phyloP scores from a whole-genome alignment of 2,113 vertebrate genomes.

The Rostratula benghalensis region DNA sequence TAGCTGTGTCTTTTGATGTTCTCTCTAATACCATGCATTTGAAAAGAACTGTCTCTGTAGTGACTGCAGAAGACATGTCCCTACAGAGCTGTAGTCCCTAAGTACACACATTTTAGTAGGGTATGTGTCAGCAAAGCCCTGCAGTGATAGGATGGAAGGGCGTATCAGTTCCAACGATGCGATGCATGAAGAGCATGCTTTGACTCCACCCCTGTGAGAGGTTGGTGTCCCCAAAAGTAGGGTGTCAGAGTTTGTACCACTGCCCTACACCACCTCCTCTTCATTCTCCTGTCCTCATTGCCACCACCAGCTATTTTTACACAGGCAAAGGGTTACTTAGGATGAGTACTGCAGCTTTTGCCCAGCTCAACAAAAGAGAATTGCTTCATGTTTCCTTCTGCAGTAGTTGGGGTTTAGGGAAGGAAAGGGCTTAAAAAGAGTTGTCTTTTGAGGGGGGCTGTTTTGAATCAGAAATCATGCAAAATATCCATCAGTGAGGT shows the following conservation, averaged over 20 bases:
- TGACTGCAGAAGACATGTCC: not conserved
- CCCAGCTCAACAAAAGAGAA: not conserved
- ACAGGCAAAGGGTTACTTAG: not conserved
- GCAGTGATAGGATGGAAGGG: accelerated
- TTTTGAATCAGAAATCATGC: not conserved
- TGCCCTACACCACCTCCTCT: not conserved
- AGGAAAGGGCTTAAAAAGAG: not conserved
- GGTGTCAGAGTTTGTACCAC: not conserved
- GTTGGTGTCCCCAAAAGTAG: accelerated
- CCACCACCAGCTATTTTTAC: not conserved
- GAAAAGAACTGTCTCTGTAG: not conserved
- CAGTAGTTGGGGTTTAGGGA: not conserved
- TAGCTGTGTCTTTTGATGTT: not conserved
- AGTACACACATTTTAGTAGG: not conserved
- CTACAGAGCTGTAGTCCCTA: not conserved
- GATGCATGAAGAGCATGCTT: not conserved
- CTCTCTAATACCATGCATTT: not conserved
- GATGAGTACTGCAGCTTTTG: not conserved
- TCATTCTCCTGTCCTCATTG: not conserved
- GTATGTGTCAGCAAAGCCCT: not conserved
- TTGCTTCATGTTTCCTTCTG: not conserved
- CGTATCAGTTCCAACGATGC: accelerated
- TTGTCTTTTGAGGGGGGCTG: not conserved
- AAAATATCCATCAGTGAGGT: slow-evolving; percentile 3
- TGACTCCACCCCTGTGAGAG: not conserved